These are phyloP conservation scores for Rhynchotus rufescens DNA, from an alignment of 2,797 vertebrate genomes.

Conservation along the genomic window DNA sequence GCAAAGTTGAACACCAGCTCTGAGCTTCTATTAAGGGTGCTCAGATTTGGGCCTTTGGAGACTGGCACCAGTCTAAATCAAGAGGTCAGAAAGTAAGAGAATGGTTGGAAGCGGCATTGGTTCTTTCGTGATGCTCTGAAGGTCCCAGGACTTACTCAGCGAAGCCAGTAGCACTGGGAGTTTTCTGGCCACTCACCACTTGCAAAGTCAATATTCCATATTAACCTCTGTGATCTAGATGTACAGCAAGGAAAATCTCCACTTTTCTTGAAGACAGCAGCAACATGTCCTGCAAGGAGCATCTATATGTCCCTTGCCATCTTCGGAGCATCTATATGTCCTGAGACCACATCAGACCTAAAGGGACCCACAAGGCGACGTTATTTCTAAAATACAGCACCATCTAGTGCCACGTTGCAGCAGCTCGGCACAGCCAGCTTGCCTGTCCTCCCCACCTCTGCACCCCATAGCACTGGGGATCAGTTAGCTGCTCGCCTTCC, in stretches of 20 bases:
- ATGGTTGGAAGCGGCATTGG: background rate
- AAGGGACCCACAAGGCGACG: background rate
- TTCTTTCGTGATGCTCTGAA: background rate
- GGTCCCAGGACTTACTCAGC: background rate
- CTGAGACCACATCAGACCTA: background rate
- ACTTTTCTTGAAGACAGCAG: background rate
- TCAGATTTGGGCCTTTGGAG: background rate
- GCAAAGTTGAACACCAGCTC: background rate
- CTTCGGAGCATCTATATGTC: background rate
- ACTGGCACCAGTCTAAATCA: background rate
- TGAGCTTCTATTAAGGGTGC: background rate
- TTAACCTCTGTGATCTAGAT: background rate
- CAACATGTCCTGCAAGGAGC: background rate
- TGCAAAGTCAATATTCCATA: background rate
- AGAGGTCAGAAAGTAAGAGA: background rate
- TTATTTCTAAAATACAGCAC: constrained; percentile 69
- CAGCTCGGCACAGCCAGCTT: background rate
- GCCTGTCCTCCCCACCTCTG: background rate
- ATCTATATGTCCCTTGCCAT: background rate
- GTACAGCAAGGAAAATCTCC: constrained; percentile 16
- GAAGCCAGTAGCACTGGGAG: background rate
- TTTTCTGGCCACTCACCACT: background rate
- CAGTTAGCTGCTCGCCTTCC: background rate
- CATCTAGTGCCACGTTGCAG: constrained; percentile 61
- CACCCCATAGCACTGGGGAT: background rate